phyloP scores from a whole-genome alignment of 2,113 vertebrate species.

The Coreoperca whiteheadi region DNA sequence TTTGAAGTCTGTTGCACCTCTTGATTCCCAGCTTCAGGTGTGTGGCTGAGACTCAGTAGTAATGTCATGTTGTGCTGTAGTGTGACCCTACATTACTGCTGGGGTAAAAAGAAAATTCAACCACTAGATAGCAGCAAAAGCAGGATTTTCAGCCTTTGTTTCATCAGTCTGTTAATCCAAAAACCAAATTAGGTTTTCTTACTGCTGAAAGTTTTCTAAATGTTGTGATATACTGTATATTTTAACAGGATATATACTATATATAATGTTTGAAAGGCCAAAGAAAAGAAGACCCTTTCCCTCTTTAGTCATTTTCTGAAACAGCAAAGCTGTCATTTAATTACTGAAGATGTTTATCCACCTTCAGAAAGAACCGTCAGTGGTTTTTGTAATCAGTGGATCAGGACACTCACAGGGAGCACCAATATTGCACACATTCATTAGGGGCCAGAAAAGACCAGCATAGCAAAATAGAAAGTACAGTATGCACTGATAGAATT shows the following conservation, averaged over 20 bases:
- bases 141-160: constrained; percentile 8
- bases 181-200: constrained; percentile 1
- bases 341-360: constrained; percentile 1
- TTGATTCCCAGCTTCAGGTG: background rate
- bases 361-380: background rate
- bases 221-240: background rate
- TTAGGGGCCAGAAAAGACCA: constrained; percentile 32
- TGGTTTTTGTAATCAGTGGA: constrained; percentile 17
- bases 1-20: background rate
- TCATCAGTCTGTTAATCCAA: background rate
- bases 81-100: background rate
- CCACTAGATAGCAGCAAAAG: constrained; percentile 69
- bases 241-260: background rate
- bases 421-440: constrained; percentile 32
- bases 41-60: background rate
- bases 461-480: constrained; percentile 46
- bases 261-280: background rate
- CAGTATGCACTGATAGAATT: constrained; percentile 25
- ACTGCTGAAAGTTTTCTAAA: background rate
- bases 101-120: background rate
- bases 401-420: constrained; percentile 18
- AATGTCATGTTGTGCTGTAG: background rate
- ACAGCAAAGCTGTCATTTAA: background rate
- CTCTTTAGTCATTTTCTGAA: background rate
- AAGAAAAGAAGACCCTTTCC: background rate